Conservation (phyloP, 1,140 invertebrate genomes). For the Geopemphigus sp. region DNA sequence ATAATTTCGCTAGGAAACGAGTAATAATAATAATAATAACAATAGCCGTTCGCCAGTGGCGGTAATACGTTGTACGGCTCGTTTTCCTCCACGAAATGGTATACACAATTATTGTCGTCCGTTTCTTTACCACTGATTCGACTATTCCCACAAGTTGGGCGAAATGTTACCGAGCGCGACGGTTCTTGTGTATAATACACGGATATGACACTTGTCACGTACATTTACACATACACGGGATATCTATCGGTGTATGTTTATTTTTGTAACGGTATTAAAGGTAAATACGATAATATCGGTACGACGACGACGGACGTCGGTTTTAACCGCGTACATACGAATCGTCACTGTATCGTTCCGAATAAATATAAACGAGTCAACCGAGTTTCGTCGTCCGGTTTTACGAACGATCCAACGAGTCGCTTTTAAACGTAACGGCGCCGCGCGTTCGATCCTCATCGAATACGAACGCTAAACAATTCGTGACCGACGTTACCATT, state of each 20-base stretch:
- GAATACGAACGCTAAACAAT: too few relatives aligned
- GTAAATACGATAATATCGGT: too few relatives aligned
- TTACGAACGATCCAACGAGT: too few relatives aligned
- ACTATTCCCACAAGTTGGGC: neutral
- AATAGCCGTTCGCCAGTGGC: neutral
- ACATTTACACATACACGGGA: neutral
- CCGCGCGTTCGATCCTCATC: too few relatives aligned
- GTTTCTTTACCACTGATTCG: neutral
- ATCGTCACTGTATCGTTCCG: too few relatives aligned
- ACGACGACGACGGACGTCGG: too few relatives aligned
- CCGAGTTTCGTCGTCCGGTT: too few relatives aligned
- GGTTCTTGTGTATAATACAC: neutral
- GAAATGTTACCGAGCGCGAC: neutral
- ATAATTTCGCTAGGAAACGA: neutral
- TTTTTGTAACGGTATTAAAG: neutral
- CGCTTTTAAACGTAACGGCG: too few relatives aligned
- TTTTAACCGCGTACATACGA: too few relatives aligned
- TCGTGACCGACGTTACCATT: too few relatives aligned
- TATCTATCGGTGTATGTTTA: neutral
- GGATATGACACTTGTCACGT: neutral
- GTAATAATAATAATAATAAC: neutral
- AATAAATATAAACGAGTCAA: too few relatives aligned
- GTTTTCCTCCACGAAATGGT: neutral
- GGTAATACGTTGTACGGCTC: neutral
- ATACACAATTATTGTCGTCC: neutral